phyloP scores from a whole-genome alignment of 2,888 invertebrate genomes.

The Athalia rosae region DNA sequence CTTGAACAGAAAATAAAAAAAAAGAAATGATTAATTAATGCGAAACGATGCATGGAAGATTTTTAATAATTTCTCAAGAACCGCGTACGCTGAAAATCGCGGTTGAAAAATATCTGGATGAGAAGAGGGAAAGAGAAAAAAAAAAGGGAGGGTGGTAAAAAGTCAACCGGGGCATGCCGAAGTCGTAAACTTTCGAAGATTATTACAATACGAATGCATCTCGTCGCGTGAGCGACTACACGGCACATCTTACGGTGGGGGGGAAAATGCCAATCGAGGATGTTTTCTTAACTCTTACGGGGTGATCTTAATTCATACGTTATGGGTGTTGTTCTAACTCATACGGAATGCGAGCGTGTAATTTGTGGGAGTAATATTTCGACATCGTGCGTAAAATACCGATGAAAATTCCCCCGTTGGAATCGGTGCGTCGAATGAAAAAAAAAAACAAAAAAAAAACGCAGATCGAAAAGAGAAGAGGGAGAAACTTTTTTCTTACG shows the following conservation, averaged over 20 bases:
- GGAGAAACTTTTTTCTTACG: no score
- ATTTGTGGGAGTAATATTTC: constrained; percentile 67
- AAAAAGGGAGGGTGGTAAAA: not conserved
- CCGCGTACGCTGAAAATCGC: no score
- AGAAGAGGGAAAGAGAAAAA: not conserved
- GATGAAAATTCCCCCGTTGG: not conserved
- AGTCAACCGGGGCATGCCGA: constrained; percentile 38
- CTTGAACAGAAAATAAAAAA: no score
- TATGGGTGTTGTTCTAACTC: constrained; percentile 71
- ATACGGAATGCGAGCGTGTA: constrained; percentile 61
- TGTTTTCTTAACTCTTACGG: constrained; percentile 40
- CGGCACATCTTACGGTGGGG: no score
- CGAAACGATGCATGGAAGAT: no score
- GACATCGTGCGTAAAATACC: no score
- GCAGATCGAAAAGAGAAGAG: no score
- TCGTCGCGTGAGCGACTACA: constrained; percentile 7
- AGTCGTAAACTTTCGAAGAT: constrained; percentile 43
- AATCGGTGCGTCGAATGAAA: not conserved
- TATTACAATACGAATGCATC: constrained; percentile 12
- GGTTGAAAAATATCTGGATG: not conserved
- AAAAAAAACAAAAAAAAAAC: not conserved
- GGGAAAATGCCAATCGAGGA: constrained; percentile 32
- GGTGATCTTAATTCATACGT: constrained; percentile 68
- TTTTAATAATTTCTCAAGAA: no score
- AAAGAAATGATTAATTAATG: no score